Evolutionary conservation across 2,797 vertebrate genomes (phyloP), one percentile per base, ranked within the genome.

Genomic region (Pelodytes ibericus): DNA sequence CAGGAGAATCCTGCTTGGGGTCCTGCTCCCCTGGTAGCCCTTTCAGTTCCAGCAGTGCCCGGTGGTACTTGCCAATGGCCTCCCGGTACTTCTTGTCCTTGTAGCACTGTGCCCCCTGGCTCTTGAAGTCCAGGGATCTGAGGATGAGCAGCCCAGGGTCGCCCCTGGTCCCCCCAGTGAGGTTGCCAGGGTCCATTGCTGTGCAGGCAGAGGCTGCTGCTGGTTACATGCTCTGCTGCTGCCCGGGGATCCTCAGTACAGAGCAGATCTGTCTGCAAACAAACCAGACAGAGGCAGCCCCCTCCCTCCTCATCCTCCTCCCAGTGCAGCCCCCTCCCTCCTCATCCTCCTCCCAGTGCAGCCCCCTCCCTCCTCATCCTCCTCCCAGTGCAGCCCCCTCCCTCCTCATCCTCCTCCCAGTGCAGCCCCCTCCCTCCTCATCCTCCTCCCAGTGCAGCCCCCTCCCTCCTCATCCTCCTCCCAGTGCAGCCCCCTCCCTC

Each of bases 21-120:
- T 95, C 94, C 81, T 89, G 91, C 22, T 94, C 95, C 65, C 92
- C 91, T 80, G 81, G 94, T 87, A 99, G 88, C 75, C 95, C 96
- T 89, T 99, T 99, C 80, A 99, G 95, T 91, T 99, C 96, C 88
- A 99, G 91, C 86, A 99, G 85, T 65, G 97, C 97, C 79, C 97
- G 94, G 90, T 99, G 97, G 76, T 98, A 99, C 89, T 98, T 99
- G 84, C 97, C 97, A 77, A 99, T 99, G 87, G 97, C 97, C 84
- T 98, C 97, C 51, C 96, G 92, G 92, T 96, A 99, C 90, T 99
- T 99, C 92, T 99, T 99, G 83, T 98, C 97, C 89, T 97, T 96
- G 92, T 98, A 99, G 87, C 97, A 98, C 90, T 98, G 97, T 49
- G 94, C 95, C 61, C 96, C 97, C 85, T 99, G 94, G 87, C 92